Base-by-base conservation (phyloP, 2,888 invertebrate genomes). In the Eurois occulta region DNA sequence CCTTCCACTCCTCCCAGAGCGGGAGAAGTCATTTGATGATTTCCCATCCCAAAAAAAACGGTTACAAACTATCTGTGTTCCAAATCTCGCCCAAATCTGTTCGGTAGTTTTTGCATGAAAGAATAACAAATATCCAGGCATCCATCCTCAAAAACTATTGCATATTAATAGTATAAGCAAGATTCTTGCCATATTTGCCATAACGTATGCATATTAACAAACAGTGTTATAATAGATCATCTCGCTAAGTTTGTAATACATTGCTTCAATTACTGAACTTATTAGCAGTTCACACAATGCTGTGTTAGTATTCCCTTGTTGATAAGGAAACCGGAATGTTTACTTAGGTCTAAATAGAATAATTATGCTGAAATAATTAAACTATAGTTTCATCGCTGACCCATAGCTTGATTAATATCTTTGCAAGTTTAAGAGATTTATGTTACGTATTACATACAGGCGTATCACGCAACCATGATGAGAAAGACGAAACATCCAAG, bases 231-330 rank as follows among this genome's bases (percentile, higher is more conserved):
- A 41, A 65, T 65, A 41, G 7, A 24, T 65, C 16, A 65, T 65
- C 8, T 10, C 4, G 8, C 41, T 13, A 65, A 41, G 41, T 41
- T 65, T 41, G 8, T 65, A 28, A 41, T 65, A 41, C n/a, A 65
- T 41, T 0, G 41, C 65, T 41, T 65, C 10, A 41, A 65, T 65
- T 32, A 28, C 38, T 16, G 8, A 70, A 70, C 46, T 32, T 48
- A 41, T n/a, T 3, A 67, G 13, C 0, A 43, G 72, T 52, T 80
- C 52, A 41, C 11, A 11, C 10, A 69, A 48, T 70, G 55, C 58
- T 78, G 46, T 78, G 72, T 72, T 80, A 28, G 48, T 35, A 52
- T 66, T 35, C 11, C 16, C 11, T 43, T 72, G 58, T 58, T 66
- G 16, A 11, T 72, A 52, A 35, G 11, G 60, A 67, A 72, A 28